phyloP scores from a whole-genome alignment of 2,797 vertebrate species.

The Gallirallus australis region DNA sequence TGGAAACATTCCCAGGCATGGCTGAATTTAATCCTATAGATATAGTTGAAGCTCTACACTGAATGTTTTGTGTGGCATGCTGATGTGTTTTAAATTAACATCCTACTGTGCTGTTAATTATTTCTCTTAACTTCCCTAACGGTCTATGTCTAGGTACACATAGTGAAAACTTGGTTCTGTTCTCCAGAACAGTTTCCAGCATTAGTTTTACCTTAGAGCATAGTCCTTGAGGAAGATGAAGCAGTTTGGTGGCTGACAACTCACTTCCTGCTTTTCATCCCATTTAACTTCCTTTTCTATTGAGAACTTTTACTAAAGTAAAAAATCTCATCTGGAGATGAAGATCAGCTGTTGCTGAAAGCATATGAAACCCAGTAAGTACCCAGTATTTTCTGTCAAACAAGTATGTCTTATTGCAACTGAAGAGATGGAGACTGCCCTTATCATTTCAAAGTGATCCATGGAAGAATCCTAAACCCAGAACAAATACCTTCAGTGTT shows the following conservation, averaged over 20 bases:
- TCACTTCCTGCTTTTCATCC: neutral
- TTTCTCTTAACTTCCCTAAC: neutral
- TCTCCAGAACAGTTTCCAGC: neutral
- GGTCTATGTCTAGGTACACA: neutral
- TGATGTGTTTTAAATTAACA: neutral
- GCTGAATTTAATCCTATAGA: neutral
- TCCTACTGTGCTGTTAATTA: neutral
- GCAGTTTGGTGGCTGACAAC: neutral
- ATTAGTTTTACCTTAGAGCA: neutral
- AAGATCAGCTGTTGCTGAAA: neutral
- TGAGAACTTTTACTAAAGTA: neutral
- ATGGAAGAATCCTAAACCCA: neutral
- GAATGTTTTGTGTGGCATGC: neutral
- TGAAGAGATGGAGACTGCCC: neutral
- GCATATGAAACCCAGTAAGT: neutral
- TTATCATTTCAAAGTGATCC: neutral
- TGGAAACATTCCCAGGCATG: neutral
- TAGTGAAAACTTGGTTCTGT: neutral
- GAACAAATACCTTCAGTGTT: neutral
- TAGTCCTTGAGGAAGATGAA: neutral
- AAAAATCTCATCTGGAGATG: neutral
- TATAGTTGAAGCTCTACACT: neutral
- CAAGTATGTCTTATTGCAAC: neutral
- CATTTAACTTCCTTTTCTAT: neutral
- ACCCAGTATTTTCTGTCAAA: neutral